phyloP scores from a whole-genome alignment of 2,797 vertebrate species.

The Cephalopachus bancanus region DNA sequence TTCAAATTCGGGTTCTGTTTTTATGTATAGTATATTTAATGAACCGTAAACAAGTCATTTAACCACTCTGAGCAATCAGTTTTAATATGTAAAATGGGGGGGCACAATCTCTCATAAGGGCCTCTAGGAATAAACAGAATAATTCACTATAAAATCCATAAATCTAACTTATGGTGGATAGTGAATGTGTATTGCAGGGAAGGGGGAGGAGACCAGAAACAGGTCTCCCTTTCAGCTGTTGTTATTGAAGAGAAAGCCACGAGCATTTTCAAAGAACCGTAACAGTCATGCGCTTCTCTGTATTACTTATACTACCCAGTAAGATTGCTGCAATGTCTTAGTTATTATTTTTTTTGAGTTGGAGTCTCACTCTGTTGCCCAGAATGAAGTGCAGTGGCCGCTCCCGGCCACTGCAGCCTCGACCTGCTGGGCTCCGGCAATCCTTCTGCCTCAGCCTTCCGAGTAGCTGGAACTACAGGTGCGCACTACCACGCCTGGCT shows the following conservation, averaged over 20 bases:
- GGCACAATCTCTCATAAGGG: not conserved
- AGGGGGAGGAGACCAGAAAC: not conserved
- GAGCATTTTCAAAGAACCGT: not conserved
- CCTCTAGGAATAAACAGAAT: conserved; percentile 28
- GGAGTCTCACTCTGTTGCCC: too few relatives aligned
- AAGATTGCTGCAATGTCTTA: conserved; percentile 9
- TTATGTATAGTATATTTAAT: conserved; percentile 5
- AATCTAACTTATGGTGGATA: not conserved
- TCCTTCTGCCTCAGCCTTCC: too few relatives aligned
- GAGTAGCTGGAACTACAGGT: too few relatives aligned
- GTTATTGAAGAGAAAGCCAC: not conserved
- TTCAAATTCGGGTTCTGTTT: conserved; percentile 39
- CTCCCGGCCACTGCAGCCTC: too few relatives aligned
- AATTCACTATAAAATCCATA: conserved; percentile 41
- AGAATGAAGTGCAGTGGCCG: too few relatives aligned
- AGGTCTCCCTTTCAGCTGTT: not conserved
- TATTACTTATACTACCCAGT: not conserved
- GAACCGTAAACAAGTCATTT: conserved; percentile 26
- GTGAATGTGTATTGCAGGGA: not conserved
- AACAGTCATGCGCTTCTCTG: too few relatives aligned
- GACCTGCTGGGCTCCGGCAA: too few relatives aligned
- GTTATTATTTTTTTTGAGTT: too few relatives aligned
- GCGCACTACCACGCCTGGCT: too few relatives aligned
- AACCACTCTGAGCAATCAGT: not conserved
- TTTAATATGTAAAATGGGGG: conserved; percentile 9